phyloP scores from a whole-genome alignment of 2,888 invertebrate species.

The Glaucopsyche alexis region DNA sequence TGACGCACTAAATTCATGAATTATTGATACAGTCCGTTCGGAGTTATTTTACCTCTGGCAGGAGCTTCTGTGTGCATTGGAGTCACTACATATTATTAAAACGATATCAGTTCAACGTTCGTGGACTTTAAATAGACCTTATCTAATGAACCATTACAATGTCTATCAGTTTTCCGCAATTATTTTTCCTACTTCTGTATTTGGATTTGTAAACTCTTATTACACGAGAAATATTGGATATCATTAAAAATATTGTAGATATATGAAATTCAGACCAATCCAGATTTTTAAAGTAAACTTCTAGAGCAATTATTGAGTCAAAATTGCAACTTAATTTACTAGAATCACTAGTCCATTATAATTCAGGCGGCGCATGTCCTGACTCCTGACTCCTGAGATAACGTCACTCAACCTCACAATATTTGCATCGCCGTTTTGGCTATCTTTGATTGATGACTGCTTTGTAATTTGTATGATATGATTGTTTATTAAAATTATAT shows the following conservation, averaged over 20 bases:
- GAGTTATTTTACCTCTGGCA: too few relatives aligned
- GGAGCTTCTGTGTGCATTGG: too few relatives aligned
- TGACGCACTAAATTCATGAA: background rate
- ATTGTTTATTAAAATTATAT: slow-evolving; percentile 3
- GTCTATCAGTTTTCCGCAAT: background rate
- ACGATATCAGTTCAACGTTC: background rate
- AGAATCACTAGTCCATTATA: background rate
- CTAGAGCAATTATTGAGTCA: too few relatives aligned
- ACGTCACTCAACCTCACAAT: background rate
- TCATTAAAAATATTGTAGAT: too few relatives aligned
- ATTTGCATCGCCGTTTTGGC: slow-evolving; percentile 2
- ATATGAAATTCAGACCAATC: too few relatives aligned
- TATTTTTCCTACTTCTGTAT: background rate
- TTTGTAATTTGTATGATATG: background rate
- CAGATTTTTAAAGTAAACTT: too few relatives aligned
- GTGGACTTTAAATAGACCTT: too few relatives aligned
- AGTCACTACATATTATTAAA: background rate
- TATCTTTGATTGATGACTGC: background rate
- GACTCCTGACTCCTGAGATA: background rate
- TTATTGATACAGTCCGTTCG: too few relatives aligned
- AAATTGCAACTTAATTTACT: too few relatives aligned
- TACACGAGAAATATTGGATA: too few relatives aligned
- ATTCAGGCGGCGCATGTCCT: background rate
- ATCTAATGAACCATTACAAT: background rate
- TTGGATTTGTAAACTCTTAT: background rate